Conservation (phyloP, 2,888 invertebrate genomes). For the Miltochrista miniata region DNA sequence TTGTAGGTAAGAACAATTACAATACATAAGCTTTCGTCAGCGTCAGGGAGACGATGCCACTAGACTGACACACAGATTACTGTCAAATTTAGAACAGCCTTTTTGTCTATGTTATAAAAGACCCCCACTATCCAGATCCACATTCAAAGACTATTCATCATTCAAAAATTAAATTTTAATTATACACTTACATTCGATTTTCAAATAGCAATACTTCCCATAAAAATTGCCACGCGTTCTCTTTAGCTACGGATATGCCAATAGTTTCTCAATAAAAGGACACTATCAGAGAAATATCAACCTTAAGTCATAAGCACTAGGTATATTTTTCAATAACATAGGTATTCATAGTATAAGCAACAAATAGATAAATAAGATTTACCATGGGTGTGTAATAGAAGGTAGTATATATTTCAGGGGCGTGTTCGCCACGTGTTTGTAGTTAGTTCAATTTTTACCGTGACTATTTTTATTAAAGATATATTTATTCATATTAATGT, state of each 20-base stretch:
- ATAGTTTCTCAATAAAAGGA: slow-evolving; percentile 15
- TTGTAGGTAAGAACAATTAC: too few species aligned
- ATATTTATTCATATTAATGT: slow-evolving; percentile 24
- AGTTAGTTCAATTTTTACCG: slow-evolving; percentile 70
- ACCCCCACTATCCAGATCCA: too few species aligned
- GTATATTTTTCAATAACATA: background rate
- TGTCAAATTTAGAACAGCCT: too few species aligned
- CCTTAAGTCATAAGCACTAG: background rate
- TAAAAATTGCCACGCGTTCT: slow-evolving; percentile 73
- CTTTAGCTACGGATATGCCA: slow-evolving; percentile 60
- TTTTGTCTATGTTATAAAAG: too few species aligned
- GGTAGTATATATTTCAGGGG: slow-evolving; percentile 64
- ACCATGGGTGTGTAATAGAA: slow-evolving; percentile 55
- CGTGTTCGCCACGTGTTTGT: slow-evolving; percentile 68
- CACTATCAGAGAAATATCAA: slow-evolving; percentile 3
- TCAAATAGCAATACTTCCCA: slow-evolving; percentile 63
- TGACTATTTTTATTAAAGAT: slow-evolving; percentile 58
- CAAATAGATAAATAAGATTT: slow-evolving; percentile 72
- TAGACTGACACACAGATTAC: too few species aligned
- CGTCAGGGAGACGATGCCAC: too few species aligned
- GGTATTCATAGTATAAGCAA: slow-evolving; percentile 49
- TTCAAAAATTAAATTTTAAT: slow-evolving; percentile 39
- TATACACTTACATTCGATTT: slow-evolving; percentile 39
- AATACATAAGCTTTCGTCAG: too few species aligned
- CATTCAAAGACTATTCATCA: too few species aligned